Conservation (phyloP, 2,797 vertebrate genomes). For the Sebastiscus albofasciatus region DNA sequence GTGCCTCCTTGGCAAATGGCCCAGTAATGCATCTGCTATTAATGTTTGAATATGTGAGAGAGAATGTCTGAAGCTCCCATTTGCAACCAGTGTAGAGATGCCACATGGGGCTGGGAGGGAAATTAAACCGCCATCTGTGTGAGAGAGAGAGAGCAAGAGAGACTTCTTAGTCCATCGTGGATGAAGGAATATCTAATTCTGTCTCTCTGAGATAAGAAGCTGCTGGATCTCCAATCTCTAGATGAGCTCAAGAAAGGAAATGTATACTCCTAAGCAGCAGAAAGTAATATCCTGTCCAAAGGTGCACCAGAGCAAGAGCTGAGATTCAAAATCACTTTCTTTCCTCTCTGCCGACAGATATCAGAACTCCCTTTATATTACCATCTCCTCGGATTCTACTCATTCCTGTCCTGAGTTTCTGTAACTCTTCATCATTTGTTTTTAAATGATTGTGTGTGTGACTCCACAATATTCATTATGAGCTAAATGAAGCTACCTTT, state of each 20-base stretch:
- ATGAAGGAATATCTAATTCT: slow-evolving; percentile 46
- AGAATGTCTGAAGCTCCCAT: slow-evolving; percentile 44
- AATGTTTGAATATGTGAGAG: slow-evolving; percentile 22
- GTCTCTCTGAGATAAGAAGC: slow-evolving; percentile 52
- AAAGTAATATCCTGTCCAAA: slow-evolving; percentile 72
- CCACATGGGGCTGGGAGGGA: slow-evolving; percentile 48
- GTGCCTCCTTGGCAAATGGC: slow-evolving; percentile 10
- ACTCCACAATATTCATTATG: neutral
- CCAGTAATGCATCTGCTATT: slow-evolving; percentile 3
- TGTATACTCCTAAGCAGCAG: slow-evolving; percentile 50
- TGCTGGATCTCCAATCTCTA: slow-evolving; percentile 47
- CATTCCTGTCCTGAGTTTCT: neutral
- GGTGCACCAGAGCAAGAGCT: slow-evolving; percentile 36
- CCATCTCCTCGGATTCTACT: slow-evolving; percentile 16
- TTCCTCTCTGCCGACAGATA: slow-evolving; percentile 18
- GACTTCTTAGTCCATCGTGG: slow-evolving; percentile 10
- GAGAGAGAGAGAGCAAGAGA: neutral
- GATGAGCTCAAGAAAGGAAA: slow-evolving; percentile 57
- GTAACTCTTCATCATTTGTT: slow-evolving; percentile 5
- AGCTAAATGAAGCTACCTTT: neutral
- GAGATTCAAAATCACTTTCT: slow-evolving; percentile 45
- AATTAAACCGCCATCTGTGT: slow-evolving; percentile 56
- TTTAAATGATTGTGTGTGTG: neutral
- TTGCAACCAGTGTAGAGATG: slow-evolving; percentile 37
- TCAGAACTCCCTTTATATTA: slow-evolving; percentile 45